These are phyloP conservation scores for Colostygia pectinataria DNA, from an alignment of 2,888 invertebrate genomes.

Conservation along the genomic window DNA sequence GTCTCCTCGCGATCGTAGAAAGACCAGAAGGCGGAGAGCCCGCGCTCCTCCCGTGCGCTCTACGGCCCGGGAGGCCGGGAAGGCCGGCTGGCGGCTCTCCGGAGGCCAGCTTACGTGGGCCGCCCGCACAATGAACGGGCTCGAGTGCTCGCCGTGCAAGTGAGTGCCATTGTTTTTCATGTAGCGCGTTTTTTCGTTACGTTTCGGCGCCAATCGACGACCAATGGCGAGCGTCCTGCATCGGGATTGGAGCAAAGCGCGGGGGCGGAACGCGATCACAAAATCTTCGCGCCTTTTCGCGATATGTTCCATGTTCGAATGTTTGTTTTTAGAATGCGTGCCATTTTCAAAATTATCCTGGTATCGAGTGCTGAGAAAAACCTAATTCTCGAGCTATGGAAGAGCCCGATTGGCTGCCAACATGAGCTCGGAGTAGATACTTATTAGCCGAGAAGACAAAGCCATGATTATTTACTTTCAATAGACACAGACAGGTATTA, in stretches of 20 bases:
- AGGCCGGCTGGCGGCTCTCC: conserved; percentile 1
- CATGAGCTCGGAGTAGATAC: no score
- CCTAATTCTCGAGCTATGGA: no score
- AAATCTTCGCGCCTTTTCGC: conserved; percentile 62
- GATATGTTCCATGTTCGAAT: conserved; percentile 38
- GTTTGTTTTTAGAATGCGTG: conserved; percentile 56
- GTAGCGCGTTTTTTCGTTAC: conserved; percentile 56
- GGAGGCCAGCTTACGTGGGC: conserved; percentile 41
- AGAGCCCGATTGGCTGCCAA: not conserved
- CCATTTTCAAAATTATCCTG: conserved; percentile 48
- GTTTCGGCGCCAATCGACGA: conserved; percentile 49
- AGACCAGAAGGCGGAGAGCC: conserved; percentile 20
- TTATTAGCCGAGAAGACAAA: no score
- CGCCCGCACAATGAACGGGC: conserved; percentile 48
- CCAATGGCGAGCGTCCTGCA: conserved; percentile 57
- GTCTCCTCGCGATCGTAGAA: conserved; percentile 34
- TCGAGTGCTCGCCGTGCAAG: conserved; percentile 54
- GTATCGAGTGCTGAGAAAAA: no score
- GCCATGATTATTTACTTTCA: no score
- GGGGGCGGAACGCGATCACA: conserved; percentile 53
- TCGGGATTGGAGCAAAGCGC: conserved; percentile 57
- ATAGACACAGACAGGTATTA: no score
- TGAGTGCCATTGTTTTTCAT: conserved; percentile 77
- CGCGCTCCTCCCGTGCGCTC: conserved; percentile 19
- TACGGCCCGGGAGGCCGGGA: conserved; percentile 1